Evolutionary conservation across 2,888 invertebrate genomes (phyloP), one percentile per base, ranked within the genome.

Genomic region (Cantharis rufa): DNA sequence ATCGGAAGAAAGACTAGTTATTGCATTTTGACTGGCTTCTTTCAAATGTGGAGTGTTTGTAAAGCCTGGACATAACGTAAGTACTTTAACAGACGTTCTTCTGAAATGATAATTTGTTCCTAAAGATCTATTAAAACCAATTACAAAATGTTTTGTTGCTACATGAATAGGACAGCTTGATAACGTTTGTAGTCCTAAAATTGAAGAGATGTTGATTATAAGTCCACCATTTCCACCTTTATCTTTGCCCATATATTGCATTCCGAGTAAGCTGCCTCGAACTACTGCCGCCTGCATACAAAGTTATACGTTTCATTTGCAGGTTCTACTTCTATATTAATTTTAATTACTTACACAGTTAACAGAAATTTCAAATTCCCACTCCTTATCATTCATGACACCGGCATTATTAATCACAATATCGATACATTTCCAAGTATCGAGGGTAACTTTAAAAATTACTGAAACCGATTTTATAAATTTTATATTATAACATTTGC

Each of bases 341-440:
- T 63, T 16, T 15, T 63, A 18, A 63, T 68, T 80, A 85, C 87
- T 85, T 84, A 88, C 88, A 79, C 87, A 84, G 80, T 88, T 88
- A 72, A 88, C 83, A 9, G 85, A 94, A 61, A 94, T 92, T 88
- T 93, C 92, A 13, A 93, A 88, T 84, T 94, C 93, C 94, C 94
- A 94, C 83, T 93, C 92, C 82, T 93, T 89, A 84, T 94, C 94
- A 85, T 94, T 94, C 92, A 94, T 92, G 62, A 94, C 92, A 3
- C 94, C 95, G 10, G 95, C 95, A 87, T 95, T 95, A 88, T 95
- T 95, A 27, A 91, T 88, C 3, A 92, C 89, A 75, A 92, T 90
- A 80, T 92, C 91, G 2, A 90, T 82, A 5, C 71, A 83, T 78
- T 88, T 88, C 81, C 88, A 89, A 5, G 81, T 83, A 11, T 84